These are phyloP conservation scores for Lucilia sericata DNA, from an alignment of 1,140 invertebrate genomes.

Conservation along the genomic window DNA sequence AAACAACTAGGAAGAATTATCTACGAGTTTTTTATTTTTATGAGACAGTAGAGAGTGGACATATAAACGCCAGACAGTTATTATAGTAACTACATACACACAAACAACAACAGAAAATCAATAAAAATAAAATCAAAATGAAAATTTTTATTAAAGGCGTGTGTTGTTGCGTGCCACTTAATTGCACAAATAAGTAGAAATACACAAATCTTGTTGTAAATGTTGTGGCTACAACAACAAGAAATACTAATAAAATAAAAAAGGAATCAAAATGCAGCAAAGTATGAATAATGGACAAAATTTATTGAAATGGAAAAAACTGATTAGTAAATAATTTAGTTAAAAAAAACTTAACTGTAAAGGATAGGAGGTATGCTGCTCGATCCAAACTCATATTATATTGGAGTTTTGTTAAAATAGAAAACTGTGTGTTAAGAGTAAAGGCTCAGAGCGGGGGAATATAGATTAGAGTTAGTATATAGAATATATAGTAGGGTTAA, in stretches of 20 bases:
- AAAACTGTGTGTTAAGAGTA: too few relatives aligned
- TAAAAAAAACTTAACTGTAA: too few relatives aligned
- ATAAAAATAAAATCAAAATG: constrained; percentile 13
- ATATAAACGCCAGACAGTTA: not conserved
- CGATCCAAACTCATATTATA: too few relatives aligned
- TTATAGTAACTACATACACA: not conserved
- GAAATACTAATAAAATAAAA: not conserved
- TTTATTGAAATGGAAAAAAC: not conserved
- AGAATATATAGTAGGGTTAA: too few relatives aligned
- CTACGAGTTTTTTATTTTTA: not conserved
- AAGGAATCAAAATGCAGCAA: not conserved
- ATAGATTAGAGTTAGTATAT: too few relatives aligned
- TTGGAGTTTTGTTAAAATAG: too few relatives aligned
- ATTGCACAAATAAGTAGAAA: constrained; percentile 15
- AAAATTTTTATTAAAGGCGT: not conserved
- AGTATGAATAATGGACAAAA: not conserved
- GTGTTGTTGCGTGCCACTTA: constrained; percentile 38
- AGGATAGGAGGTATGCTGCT: too few relatives aligned
- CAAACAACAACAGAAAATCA: not conserved
- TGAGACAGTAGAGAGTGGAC: not conserved
- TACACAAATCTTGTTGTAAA: not conserved
- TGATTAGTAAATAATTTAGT: too few relatives aligned
- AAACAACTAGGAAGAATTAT: constrained; percentile 11
- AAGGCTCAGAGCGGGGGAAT: too few relatives aligned
- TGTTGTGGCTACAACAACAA: not conserved